These are phyloP conservation scores for Timema cristinae DNA, from an alignment of 2,888 invertebrate genomes.

Conservation along the genomic window DNA sequence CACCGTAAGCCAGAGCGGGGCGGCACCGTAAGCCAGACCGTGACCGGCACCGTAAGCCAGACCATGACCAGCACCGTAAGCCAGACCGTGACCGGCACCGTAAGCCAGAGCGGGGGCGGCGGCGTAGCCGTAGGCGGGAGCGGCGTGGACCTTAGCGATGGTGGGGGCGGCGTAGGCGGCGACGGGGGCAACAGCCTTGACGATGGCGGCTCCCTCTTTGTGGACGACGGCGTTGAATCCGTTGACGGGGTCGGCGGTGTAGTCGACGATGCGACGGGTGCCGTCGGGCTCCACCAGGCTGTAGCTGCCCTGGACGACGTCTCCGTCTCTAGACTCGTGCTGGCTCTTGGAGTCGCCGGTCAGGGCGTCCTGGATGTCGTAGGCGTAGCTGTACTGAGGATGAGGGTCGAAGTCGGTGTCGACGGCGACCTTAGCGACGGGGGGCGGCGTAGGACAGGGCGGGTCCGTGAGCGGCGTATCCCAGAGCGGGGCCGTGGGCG, in stretches of 20 bases:
- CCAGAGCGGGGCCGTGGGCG: constrained; percentile 23
- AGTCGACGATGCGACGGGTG: constrained; percentile 53
- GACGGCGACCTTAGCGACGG: constrained; percentile 12
- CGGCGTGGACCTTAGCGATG: constrained; percentile 24
- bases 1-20: constrained; percentile 21
- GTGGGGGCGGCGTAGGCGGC: constrained; percentile 26
- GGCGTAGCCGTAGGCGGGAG: constrained; percentile 19
- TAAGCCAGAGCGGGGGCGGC: constrained; percentile 12
- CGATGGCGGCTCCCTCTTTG: constrained; percentile 33
- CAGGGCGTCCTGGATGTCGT: constrained; percentile 52
- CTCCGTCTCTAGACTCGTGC: constrained; percentile 52
- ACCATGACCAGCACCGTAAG: background rate
- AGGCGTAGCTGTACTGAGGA: constrained; percentile 54
- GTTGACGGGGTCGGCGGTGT: constrained; percentile 55
- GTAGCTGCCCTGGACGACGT: constrained; percentile 54
- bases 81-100: constrained; percentile 7
- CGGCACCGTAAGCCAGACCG: constrained; percentile 12
- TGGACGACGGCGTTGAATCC: constrained; percentile 57
- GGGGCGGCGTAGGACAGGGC: constrained; percentile 1
- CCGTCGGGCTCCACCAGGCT: constrained; percentile 54
- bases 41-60: background rate
- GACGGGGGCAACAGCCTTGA: constrained; percentile 16
- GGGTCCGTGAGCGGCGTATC: constrained; percentile 20
- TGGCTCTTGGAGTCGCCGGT: constrained; percentile 56
- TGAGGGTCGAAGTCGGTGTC: constrained; percentile 47